A percentile compares a stretch with the other conserved stretches of the same genome.
These are phyloP conservation scores for Pterostichus niger DNA, from an alignment of 2,888 invertebrate genomes.

Conservation along the genomic window DNA sequence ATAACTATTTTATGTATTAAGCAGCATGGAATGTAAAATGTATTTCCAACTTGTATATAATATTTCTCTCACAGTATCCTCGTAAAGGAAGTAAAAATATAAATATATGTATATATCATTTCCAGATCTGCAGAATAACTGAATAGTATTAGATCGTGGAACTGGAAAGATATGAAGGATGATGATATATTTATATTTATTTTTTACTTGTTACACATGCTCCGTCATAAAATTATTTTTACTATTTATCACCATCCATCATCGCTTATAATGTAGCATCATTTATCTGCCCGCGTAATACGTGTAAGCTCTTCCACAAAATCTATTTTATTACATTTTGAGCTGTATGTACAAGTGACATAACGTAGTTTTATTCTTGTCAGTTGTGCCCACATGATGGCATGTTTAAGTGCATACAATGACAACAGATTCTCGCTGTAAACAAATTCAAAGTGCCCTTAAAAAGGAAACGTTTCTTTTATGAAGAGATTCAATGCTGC, in stretches of 20 bases:
- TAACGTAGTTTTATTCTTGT: background rate
- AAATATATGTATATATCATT: too few species aligned
- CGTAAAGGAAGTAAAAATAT: too few species aligned
- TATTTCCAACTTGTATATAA: too few species aligned
- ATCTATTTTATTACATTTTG: slow-evolving; percentile 13
- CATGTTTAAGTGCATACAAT: background rate
- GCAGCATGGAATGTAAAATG: too few species aligned
- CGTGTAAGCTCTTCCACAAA: slow-evolving; percentile 13
- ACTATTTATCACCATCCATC: slow-evolving; percentile 35
- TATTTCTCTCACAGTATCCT: too few species aligned
- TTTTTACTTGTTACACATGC: slow-evolving; percentile 10
- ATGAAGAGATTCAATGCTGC: slow-evolving; percentile 7
- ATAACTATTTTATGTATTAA: too few species aligned
- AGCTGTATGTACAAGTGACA: background rate
- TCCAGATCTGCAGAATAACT: too few species aligned
- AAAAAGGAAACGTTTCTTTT: slow-evolving; percentile 26
- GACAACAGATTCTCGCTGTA: background rate
- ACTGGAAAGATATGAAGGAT: background rate
- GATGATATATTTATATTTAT: slow-evolving; percentile 32
- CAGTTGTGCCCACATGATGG: slow-evolving; percentile 19
- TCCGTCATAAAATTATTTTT: slow-evolving; percentile 24
- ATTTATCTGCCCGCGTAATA: slow-evolving; percentile 45
- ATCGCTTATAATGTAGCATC: slow-evolving; percentile 30
- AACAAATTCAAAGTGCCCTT: slow-evolving; percentile 31
- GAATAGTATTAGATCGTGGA: too few species aligned